Evolutionary conservation across 2,888 invertebrate species (phyloP).

Genomic region (Aphodius sticticus): DNA sequence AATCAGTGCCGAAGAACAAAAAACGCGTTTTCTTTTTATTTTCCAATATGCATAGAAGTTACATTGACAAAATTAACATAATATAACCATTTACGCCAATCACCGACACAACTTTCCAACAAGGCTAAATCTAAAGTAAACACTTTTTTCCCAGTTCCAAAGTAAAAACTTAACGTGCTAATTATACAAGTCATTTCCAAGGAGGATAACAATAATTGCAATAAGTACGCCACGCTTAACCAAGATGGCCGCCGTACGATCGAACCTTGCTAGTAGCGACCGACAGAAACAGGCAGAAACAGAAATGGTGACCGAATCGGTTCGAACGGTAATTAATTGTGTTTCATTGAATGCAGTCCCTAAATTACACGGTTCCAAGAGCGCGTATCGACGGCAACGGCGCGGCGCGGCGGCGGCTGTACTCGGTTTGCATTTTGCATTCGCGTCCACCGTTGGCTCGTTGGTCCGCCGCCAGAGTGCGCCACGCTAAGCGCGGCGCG

Average conservation of each 20-base stretch:
- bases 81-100: neutral
- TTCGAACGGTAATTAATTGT: slow-evolving; percentile 32
- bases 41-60: too few species aligned
- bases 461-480: neutral
- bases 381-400: slow-evolving; percentile 24
- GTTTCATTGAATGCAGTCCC: slow-evolving; percentile 37
- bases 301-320: slow-evolving; percentile 10
- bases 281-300: neutral
- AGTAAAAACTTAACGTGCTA: neutral
- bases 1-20: too few species aligned
- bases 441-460: neutral
- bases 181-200: neutral
- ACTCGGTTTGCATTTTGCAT: slow-evolving; percentile 13
- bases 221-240: neutral
- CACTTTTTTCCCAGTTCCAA: neutral
- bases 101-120: neutral
- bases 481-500: neutral
- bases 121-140: neutral
- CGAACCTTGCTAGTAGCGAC: neutral
- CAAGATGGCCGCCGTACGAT: neutral
- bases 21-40: too few species aligned
- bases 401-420: slow-evolving; percentile 21
- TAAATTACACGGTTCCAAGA: slow-evolving; percentile 33
- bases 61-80: too few species aligned
- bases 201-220: neutral